A percentile compares a stretch with the other conserved stretches of the same genome.
Evolutionary conservation across 1,140 invertebrate genomes (phyloP).

Genomic region (Drosophila pseudoobscura): DNA sequence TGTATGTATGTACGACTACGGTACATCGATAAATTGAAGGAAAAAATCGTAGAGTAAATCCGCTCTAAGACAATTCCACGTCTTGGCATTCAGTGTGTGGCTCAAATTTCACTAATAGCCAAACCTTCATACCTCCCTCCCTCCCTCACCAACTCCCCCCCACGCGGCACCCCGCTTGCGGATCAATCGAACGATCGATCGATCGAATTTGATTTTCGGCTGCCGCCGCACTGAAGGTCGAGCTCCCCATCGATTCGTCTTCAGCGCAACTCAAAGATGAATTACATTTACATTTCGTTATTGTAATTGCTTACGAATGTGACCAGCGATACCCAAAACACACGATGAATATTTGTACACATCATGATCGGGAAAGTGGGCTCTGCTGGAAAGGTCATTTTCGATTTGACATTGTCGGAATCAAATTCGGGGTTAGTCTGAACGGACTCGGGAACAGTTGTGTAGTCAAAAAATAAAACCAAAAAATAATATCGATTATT

Average conservation of each 20-base stretch:
- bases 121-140: conserved; percentile 28
- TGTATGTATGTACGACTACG: conserved; percentile 2
- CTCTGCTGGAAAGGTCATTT: conserved; percentile 37
- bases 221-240: conserved; percentile 58
- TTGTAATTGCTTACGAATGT: conserved; percentile 60
- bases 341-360: conserved; percentile 13
- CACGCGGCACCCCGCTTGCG: conserved; percentile 26
- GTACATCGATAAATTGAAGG: conserved; percentile 22
- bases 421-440: conserved; percentile 12
- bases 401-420: conserved; percentile 18
- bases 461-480: no score
- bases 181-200: conserved; percentile 47
- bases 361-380: conserved; percentile 12
- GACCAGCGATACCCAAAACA: conserved; percentile 19
- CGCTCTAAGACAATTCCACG: conserved; percentile 68
- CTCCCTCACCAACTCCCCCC: conserved; percentile 10
- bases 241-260: conserved; percentile 37
- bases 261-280: conserved; percentile 56
- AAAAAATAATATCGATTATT: no score
- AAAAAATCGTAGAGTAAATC: conserved; percentile 55
- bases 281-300: conserved; percentile 74
- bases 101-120: conserved; percentile 70
- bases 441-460: conserved; percentile 24
- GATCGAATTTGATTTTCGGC: conserved; percentile 46
- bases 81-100: conserved; percentile 67